These are phyloP conservation scores for Melinaea menophilus DNA, from an alignment of 2,888 invertebrate genomes.

Conservation along the genomic window DNA sequence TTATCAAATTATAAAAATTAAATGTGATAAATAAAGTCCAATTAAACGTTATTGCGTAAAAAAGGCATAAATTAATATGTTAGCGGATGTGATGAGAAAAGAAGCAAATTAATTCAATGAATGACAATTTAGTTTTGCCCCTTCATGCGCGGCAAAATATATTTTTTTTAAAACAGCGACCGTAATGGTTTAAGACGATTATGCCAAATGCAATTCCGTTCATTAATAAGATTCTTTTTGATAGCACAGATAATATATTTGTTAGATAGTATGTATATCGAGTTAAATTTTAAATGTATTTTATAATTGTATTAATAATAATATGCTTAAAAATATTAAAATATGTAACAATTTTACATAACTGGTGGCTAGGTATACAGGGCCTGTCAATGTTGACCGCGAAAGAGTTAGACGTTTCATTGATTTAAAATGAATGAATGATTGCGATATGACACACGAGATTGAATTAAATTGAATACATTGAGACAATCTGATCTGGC, in stretches of 20 bases:
- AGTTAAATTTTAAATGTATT: no score
- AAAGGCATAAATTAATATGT: slow-evolving; percentile 74
- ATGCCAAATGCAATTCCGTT: background rate
- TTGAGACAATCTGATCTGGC: slow-evolving; percentile 3
- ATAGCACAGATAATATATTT: no score
- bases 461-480: slow-evolving; percentile 6
- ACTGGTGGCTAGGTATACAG: background rate
- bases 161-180: background rate
- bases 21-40: slow-evolving; percentile 76
- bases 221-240: no score
- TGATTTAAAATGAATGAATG: slow-evolving; percentile 26
- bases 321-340: background rate
- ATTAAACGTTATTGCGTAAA: slow-evolving; percentile 78
- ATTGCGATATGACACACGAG: slow-evolving; percentile 4
- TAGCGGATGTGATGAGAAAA: slow-evolving; percentile 42
- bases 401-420: slow-evolving; percentile 43
- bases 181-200: background rate
- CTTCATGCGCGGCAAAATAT: background rate
- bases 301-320: no score
- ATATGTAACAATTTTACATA: background rate
- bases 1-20: slow-evolving; percentile 78
- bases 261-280: no score
- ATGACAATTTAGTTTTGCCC: background rate
- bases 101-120: slow-evolving; percentile 17
- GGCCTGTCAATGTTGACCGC: slow-evolving; percentile 9